Base-by-base conservation (phyloP, 2,888 invertebrate genomes). In the Lampropteryx suffumata region DNA sequence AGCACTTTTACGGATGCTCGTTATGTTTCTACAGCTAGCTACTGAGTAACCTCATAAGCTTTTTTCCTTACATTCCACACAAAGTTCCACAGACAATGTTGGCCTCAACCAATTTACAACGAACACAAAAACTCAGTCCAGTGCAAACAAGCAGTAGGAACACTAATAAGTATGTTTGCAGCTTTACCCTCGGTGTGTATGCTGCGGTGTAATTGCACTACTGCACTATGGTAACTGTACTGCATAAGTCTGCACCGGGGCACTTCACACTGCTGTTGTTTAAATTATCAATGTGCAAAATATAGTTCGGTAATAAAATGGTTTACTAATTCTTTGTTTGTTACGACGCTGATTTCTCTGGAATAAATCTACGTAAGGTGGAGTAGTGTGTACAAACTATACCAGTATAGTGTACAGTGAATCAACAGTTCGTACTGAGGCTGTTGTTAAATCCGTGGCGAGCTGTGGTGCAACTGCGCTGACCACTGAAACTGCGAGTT, bases 111-210 rank as follows among this genome's bases (percentile, higher is more conserved):
- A 40, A 50, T 40, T 35, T 40, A 37, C 37, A n/a, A n/a, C n/a
- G 24, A 34, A 34, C 44, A 50, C 44, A 45, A 50, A 45, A 49
- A 49, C 42, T 49, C 30, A 34, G 34, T 49, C 17, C 3, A 41
- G 9, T 12, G 7, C 49, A 43, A 32, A 36, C 48, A 36, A 12
- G 29, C 21, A 28, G 41, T 42, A 41, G 32, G 28, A 32, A 35
- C 10, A 21, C 35, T 36, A 35, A 36, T 24, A 36, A 14, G n/a
- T 14, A 2, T 21, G 3, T 21, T 21, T 21, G 21, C 21, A 21
- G 21, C 21, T 21, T 21, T 21, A 5, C 3, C 28, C 7, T 3
- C 11, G 13, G 10, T 26, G 29, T 2, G 21, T 29, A 13, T n/a
- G 30, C 8, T 21, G 17, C 26, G 21, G 47, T 29, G 34, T 34